Base-by-base conservation (phyloP, 1,140 invertebrate species). In the Drosophila nasuta region DNA sequence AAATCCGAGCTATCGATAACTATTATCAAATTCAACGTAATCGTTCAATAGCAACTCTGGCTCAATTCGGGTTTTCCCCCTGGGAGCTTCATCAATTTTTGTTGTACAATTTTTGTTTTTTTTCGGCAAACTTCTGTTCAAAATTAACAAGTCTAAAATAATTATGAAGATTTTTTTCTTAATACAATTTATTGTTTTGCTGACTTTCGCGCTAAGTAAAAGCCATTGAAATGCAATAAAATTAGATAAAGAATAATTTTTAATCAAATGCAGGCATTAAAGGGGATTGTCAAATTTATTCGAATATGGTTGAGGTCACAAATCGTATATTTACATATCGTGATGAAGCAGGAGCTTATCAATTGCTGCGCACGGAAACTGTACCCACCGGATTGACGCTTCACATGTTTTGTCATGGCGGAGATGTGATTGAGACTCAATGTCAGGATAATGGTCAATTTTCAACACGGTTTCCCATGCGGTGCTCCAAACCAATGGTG, bases 271-370 rank as follows among this genome's bases (percentile, higher is more conserved):
- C 51, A 75, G 65, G 13, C 7, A 52, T 68, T 7, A 17, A 17
- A 0, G 17, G 46, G 8, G 80, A 78, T 46, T 88, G 83, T 25
- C 5, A 0, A 4, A 63, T 88, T 49, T 0, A 10, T 0, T 11
- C 13, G 15, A 0, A 45, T 10, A 73, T 75, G 59, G 77, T 88
- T 13, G 77, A 89, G 60, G 5, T 4, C 5, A 62, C 85, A 0
- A 83, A 81, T 58, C 74, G 85, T 10, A 78, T 89, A 15, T 78
- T 78, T 15, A 75, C 45, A 5, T 89, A 83, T 58, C 57, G 74
- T 7, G 80, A 88, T 72, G 49, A 4, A 1, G 56, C 20, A 2
- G 82, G 82, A 1, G 46, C 41, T 3, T 41, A 65, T 0, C 78
- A 87, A 10, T 49, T 89, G 52, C 68, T 71, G 5, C 87, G 86